Evolutionary conservation across 2,113 vertebrate species (phyloP).

Genomic region (Dipodomys stephensi): DNA sequence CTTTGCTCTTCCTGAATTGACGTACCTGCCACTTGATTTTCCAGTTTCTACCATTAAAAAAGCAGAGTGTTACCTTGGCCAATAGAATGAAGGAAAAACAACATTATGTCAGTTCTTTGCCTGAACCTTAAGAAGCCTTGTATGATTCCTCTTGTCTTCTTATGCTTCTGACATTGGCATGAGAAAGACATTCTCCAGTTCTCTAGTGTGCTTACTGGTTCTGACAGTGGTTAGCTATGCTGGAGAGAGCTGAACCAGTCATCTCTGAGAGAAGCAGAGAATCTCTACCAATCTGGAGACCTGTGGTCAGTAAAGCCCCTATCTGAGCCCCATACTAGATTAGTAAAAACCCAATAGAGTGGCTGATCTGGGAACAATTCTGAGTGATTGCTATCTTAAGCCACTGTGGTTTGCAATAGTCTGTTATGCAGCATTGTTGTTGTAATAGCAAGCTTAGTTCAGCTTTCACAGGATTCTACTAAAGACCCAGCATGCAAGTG

Average conservation of each 20-base stretch:
- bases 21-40: not conserved
- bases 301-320: not conserved
- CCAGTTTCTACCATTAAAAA: not conserved
- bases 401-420: not conserved
- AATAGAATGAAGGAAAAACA: not conserved
- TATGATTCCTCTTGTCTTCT: not conserved
- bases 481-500: not conserved
- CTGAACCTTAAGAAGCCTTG: not conserved
- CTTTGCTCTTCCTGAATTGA: slow-evolving; percentile 29
- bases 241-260: not conserved
- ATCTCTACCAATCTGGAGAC: not conserved
- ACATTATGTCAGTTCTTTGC: not conserved
- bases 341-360: not conserved
- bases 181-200: not conserved
- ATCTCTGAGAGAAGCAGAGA: not conserved
- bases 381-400: not conserved
- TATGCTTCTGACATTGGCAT: not conserved
- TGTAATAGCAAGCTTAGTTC: not conserved
- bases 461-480: not conserved
- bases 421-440: not conserved
- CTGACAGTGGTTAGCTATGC: not conserved
- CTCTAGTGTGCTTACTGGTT: not conserved
- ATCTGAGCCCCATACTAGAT: not conserved
- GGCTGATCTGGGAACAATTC: not conserved
- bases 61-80: not conserved